A percentile compares a stretch with the other conserved stretches of the same genome.
Conservation (phyloP, 1,140 invertebrate genomes). For the Helicoverpa armigera region DNA sequence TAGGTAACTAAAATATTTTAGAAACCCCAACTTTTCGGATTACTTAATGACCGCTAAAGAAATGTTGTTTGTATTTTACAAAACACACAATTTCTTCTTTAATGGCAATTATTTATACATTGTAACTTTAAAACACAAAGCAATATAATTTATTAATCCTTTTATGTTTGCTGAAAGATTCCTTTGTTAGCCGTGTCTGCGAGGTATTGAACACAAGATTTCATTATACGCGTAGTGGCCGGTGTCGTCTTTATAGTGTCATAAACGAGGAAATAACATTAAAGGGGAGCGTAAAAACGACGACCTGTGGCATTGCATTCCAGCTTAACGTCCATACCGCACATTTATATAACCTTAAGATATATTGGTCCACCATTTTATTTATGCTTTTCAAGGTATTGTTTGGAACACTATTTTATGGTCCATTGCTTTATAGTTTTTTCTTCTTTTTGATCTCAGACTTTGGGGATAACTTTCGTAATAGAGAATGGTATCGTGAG, state of each 20-base stretch:
- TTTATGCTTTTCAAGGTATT: conserved; percentile 41
- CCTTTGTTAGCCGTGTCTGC: conserved; percentile 65
- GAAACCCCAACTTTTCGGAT: no score
- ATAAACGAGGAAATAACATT: conserved; percentile 85
- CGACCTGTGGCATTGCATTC: conserved; percentile 84
- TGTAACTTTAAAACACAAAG: not conserved
- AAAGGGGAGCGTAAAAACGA: conserved; percentile 81
- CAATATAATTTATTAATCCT: not conserved
- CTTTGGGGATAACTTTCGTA: not conserved
- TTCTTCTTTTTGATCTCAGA: not conserved
- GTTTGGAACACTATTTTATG: not conserved
- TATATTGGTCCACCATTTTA: conserved; percentile 60
- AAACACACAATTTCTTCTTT: no score
- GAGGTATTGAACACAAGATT: conserved; percentile 83
- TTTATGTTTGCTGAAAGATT: conserved; percentile 12
- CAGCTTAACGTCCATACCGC: conserved; percentile 66
- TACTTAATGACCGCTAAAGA: no score
- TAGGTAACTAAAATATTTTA: no score
- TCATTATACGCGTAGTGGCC: conserved; percentile 86
- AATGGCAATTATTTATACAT: no score
- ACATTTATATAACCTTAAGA: conserved; percentile 67
- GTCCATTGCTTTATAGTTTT: not conserved
- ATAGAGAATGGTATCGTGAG: no score
- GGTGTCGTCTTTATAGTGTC: conserved; percentile 84
- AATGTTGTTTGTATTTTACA: no score